Evolutionary conservation across 2,888 invertebrate genomes (phyloP).

Genomic region (Leistus spinibarbis): DNA sequence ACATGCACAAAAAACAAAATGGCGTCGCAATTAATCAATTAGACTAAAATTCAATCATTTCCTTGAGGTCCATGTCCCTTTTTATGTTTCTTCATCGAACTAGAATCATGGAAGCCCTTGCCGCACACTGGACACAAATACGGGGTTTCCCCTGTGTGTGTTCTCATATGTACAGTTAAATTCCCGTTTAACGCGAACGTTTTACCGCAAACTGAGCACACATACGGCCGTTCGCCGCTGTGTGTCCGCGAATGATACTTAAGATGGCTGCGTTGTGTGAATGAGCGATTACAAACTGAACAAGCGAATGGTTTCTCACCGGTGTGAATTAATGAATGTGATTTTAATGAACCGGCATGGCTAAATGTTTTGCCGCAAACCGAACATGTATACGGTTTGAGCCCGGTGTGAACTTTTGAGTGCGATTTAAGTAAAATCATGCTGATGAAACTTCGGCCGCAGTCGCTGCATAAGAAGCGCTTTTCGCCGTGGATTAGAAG

Average conservation of each 20-base stretch:
- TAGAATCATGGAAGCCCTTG: constrained; percentile 31
- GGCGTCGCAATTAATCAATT: too few species aligned
- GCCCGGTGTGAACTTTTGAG: constrained; percentile 47
- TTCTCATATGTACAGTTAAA: constrained; percentile 32
- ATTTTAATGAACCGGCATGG: constrained; percentile 48
- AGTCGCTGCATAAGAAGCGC: constrained; percentile 38
- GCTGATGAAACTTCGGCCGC: constrained; percentile 41
- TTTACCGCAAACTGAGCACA: constrained; percentile 48
- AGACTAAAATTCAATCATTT: background rate
- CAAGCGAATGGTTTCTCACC: constrained; percentile 48
- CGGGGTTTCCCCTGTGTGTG: constrained; percentile 29
- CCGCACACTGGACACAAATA: constrained; percentile 29
- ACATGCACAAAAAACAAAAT: too few species aligned
- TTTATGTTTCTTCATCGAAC: constrained; percentile 32
- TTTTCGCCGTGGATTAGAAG: constrained; percentile 31
- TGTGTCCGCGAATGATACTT: constrained; percentile 46
- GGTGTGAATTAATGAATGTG: constrained; percentile 50
- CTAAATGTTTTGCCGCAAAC: constrained; percentile 50
- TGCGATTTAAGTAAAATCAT: constrained; percentile 33
- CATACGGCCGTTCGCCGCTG: constrained; percentile 48
- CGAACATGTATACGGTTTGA: constrained; percentile 48
- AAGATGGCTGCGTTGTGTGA: constrained; percentile 41
- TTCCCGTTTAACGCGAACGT: constrained; percentile 26
- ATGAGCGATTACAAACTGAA: constrained; percentile 39
- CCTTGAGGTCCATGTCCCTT: constrained; percentile 4